Base-by-base conservation (phyloP, 2,888 invertebrate genomes). In the Amphipyra berbera region DNA sequence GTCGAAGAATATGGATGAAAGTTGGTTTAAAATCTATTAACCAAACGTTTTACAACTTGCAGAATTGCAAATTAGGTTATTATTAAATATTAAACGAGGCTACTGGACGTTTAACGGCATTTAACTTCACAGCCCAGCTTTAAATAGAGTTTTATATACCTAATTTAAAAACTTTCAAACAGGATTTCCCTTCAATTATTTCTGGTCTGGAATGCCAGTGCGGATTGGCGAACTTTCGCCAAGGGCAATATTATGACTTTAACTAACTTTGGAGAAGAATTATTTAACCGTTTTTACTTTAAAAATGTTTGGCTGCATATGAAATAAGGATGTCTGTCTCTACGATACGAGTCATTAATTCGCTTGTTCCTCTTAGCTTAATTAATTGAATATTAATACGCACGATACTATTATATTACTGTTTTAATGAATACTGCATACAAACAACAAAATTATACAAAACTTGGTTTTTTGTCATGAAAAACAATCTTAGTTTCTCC, bases 121-220 rank as follows among this genome's bases (percentile, higher is more conserved):
- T 49, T 0, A 12, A 40, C 10, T 40, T 27, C 3, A 10, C 30
- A 13, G 38, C n/a, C n/a, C 30, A 6, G 12, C 12, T 52, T 49
- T 12, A 21, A 42, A 40, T 46, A n/a, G 10, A 41, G 7, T 45
- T 50, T 42, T 44, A 13, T 45, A 41, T 21, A 14, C 13, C 40
- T 30, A 15, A 46, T 49, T 37, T 12, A 35, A 52, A 52, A 45
- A 58, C 52, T 55, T 58, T 41, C 13, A 8, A 54, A 48, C 45
- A 45, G 55, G 44, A 61, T 45, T 52, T 57, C 33, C 37, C 49
- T 57, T 64, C 13, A 58, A 61, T 65, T 69, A 55, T 52, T 47
- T 50, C 12, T 55, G 13, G 15, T 48, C 46, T 21, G n/a, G 12
- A 49, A 14, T 42, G 44, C 9, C 41, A 38, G 15, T 53, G 50